These are phyloP conservation scores for Crypturellus undulatus DNA, from an alignment of 2,113 vertebrate genomes.

Conservation along the genomic window DNA sequence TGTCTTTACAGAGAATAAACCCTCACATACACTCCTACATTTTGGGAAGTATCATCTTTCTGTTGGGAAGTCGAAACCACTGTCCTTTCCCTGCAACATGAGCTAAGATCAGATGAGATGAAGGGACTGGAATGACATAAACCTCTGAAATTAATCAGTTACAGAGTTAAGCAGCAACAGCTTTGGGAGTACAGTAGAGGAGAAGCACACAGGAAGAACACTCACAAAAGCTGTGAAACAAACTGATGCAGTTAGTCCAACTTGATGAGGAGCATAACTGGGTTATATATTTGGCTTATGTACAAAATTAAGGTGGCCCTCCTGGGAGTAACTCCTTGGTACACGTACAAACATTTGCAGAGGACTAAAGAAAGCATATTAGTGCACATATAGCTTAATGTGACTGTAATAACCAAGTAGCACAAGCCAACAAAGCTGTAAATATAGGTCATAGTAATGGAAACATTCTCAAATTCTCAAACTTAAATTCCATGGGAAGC, in stretches of 20 bases:
- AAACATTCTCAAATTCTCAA: not conserved
- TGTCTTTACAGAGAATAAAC: not conserved
- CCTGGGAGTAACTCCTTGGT: not conserved
- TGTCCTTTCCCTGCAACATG: not conserved
- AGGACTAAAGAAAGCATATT: not conserved
- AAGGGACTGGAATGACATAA: not conserved
- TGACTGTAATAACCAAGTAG: not conserved
- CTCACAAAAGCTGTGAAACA: not conserved
- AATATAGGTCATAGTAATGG: not conserved
- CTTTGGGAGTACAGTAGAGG: not conserved
- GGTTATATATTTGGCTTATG: not conserved
- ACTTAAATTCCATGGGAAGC: not conserved
- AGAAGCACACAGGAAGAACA: not conserved
- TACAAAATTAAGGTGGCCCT: not conserved
- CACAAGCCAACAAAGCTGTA: not conserved
- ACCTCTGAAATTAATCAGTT: not conserved
- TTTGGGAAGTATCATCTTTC: too few species aligned
- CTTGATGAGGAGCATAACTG: not conserved
- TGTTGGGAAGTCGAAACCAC: not conserved
- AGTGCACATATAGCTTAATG: not conserved
- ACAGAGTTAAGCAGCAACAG: not conserved
- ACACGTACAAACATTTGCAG: not conserved
- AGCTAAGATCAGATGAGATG: not conserved
- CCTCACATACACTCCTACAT: not conserved
- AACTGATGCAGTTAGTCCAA: not conserved